Conservation (phyloP, 2,888 invertebrate species). For the Balanococcus diminutus region DNA sequence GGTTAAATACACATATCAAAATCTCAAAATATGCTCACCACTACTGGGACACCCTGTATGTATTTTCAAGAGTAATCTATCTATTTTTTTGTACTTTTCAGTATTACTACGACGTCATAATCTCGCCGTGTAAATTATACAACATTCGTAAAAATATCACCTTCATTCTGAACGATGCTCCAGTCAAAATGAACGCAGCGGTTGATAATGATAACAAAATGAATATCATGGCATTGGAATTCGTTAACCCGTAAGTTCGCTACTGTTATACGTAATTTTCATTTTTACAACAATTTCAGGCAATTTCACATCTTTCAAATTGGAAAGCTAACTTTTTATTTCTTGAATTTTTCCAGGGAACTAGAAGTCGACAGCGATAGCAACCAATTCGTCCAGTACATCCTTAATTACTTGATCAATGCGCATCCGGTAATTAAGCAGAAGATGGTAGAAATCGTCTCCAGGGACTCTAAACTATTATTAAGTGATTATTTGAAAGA, state of each 20-base stretch:
- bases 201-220: background rate
- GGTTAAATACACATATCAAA: no score
- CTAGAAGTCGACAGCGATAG: background rate
- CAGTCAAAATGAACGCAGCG: background rate
- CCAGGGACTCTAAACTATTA: background rate
- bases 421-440: background rate
- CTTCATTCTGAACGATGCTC: background rate
- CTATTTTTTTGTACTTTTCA: no score
- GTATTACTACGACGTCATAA: background rate
- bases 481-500: background rate
- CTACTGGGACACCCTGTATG: no score
- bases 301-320: no score
- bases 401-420: background rate
- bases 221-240: background rate
- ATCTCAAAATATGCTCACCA: no score
- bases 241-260: background rate
- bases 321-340: background rate
- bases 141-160: background rate
- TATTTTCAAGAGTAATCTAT: no score
- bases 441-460: background rate
- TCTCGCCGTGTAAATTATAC: background rate
- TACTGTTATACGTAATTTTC: no score
- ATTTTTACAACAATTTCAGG: no score
- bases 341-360: background rate
- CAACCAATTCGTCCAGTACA: background rate